A percentile compares a stretch with the other conserved stretches of the same genome.
Evolutionary conservation across 2,797 vertebrate species (phyloP).

Genomic region (Sardinella longiceps): DNA sequence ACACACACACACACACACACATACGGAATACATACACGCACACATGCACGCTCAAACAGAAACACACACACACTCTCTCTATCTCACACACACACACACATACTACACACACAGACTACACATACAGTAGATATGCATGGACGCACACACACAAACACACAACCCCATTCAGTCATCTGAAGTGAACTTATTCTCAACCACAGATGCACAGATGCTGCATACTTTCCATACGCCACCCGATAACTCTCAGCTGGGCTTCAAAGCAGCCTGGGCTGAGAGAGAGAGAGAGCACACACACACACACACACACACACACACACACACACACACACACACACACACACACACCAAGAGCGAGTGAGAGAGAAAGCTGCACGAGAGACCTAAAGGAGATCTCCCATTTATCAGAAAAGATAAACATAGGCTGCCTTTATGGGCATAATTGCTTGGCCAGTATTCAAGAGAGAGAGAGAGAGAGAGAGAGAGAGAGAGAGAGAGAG

Average conservation of each 20-base stretch:
- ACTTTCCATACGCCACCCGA: background rate
- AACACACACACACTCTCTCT: background rate
- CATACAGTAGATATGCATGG: too few species aligned
- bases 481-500: too few species aligned
- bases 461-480: background rate
- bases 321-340: conserved; percentile 19
- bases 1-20: background rate
- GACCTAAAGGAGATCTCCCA: background rate
- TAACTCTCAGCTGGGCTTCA: conserved; percentile 12
- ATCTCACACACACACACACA: background rate
- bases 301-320: conserved; percentile 8
- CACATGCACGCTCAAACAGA: too few species aligned
- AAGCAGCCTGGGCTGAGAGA: background rate
- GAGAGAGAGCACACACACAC: background rate
- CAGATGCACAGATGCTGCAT: conserved; percentile 11
- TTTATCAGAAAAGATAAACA: background rate
- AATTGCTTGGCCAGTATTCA: background rate
- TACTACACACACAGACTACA: background rate
- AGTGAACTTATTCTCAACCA: background rate
- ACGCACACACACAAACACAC: background rate
- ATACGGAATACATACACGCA: background rate
- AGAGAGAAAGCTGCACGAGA: too few species aligned
- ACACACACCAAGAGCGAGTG: background rate
- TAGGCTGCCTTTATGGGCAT: background rate
- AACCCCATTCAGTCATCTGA: background rate